Evolutionary conservation across 1,140 invertebrate species (phyloP), one percentile per base, ranked within the genome.

Genomic region (Battus philenor): DNA sequence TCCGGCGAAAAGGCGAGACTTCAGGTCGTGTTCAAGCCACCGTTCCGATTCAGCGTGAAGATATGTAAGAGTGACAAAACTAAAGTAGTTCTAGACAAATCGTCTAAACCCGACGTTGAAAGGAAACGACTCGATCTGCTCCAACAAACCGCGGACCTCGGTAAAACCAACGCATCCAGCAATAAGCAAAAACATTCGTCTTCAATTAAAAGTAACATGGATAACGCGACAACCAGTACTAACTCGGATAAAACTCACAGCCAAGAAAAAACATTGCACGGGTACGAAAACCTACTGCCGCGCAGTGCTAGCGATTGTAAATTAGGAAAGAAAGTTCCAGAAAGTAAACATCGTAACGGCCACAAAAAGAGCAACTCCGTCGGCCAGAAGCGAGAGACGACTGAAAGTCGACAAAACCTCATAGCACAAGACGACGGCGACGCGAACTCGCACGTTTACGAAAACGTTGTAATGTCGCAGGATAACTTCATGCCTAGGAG

Each of bases 11-110:
- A 88, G 89, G 93, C 59, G 0, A 90, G 93, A 34, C 74, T 95
- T 5, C 94, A 95, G 71, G 93, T 95, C 1, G 92, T 95, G 2
- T 95, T 94, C 69, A 94, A 94, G 62, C 93, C 93, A 16, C 93
- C 94, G 0, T 95, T 95, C 69, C 93, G 93, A 55, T 94, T 95
- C 70, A 94, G 91, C 70, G 88, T 95, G 11, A 93, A 93, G 63
- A 87, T 95, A 30, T 91, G 91, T 20, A 93, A 93, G 65, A 90
- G 84, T 32, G 86, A 87, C 29, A 87, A 86, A 60, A 86, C 82
- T 0, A 83, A 86, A 68, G 81, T 86, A 6, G 84, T 87, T 7
- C 64, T 86, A 11, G 86, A 87, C 41, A 87, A 87, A 52, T 86
- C 79, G 5, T 77, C 81, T 4, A 86, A 86, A 44, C 78, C 69